Evolutionary conservation across 2,888 invertebrate genomes (phyloP), one percentile per base, ranked within the genome.

Genomic region (Xylota segnis): DNA sequence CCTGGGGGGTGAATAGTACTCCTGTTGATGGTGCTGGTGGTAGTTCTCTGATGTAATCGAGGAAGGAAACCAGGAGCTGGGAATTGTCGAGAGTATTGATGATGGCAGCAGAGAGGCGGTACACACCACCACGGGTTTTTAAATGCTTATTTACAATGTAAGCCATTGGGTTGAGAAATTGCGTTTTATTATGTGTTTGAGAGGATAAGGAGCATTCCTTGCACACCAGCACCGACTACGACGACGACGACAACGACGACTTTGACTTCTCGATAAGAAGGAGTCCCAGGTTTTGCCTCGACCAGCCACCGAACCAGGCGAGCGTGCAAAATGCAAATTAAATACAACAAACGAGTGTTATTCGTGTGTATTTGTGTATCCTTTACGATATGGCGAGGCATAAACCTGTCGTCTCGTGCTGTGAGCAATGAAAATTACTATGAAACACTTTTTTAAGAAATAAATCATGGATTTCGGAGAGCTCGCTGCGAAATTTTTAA

Each of bases 141-240:
- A 86, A 86, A 86, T 86, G 86, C 86, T 86, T 86, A 86, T 86
- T 86, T 86, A 86, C 82, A 82, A 72, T 63, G 82, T 82, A 86
- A 82, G 86, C 72, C 66, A 82, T 81, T 71, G 86, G 86, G 86
- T 77, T 82, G 86, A 72, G 86, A 82, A 86, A 86, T 86, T 86
- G 86, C 86, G 82, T 82, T 86, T 82, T 86, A 86, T 82, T 86
- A 86, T 86, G 82, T 82, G 86, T 77, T 77, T 56, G 71, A 61
- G 71, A 61, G 82, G 86, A 86, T 86, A 86, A 79, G 70, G 54
- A 79, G 58, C 58, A 59, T 54, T 79, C 68, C 66, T 84, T 76
- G 47, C 32, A 65, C 52, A 16, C 32, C 23, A 61, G 18, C 34
- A 9, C 37, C 50, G n/a, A n/a, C n/a, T n/a, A n/a, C n/a, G 47